Conservation (phyloP, 2,888 invertebrate species). For the Cyclophora albipunctata region DNA sequence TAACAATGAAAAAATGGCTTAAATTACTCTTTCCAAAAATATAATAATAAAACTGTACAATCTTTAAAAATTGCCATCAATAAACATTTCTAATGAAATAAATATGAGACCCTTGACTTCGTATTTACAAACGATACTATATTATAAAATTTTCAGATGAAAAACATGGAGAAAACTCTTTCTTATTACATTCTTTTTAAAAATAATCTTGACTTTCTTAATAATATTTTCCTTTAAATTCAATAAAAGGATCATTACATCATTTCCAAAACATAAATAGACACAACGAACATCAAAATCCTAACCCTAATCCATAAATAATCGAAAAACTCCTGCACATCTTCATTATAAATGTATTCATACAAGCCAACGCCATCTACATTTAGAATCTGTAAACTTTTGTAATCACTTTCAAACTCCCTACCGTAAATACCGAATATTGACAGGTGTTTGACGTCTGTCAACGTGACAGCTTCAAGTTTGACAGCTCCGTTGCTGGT, state of each 20-base stretch:
- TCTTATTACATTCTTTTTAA: too few relatives aligned
- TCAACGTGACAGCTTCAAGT: conserved; percentile 23
- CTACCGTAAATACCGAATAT: conserved; percentile 47
- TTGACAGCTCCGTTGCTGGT: conserved; percentile 24
- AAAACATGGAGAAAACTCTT: too few relatives aligned
- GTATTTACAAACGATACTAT: too few relatives aligned
- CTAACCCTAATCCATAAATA: conserved; percentile 61
- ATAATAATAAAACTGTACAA: too few relatives aligned
- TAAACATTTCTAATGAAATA: too few relatives aligned
- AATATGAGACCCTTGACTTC: too few relatives aligned
- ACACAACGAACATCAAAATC: conserved; percentile 50
- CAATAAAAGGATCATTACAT: conserved; percentile 32
- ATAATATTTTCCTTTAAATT: too few relatives aligned
- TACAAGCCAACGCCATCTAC: conserved; percentile 22
- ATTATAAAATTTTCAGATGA: too few relatives aligned
- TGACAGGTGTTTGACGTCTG: conserved; percentile 29
- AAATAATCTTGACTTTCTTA: too few relatives aligned
- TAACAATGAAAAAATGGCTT: too few relatives aligned
- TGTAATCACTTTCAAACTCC: conserved; percentile 38
- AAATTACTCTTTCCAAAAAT: too few relatives aligned
- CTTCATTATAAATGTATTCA: conserved; percentile 44
- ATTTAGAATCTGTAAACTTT: conserved; percentile 13
- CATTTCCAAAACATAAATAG: conserved; percentile 66
- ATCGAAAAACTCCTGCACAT: conserved; percentile 52
- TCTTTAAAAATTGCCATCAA: too few relatives aligned